Percentiles rank a stretch among this genome's conserved stretches.
These are phyloP conservation scores for Gastrophysa polygoni DNA, from an alignment of 2,888 invertebrate genomes.

Conservation along the genomic window DNA sequence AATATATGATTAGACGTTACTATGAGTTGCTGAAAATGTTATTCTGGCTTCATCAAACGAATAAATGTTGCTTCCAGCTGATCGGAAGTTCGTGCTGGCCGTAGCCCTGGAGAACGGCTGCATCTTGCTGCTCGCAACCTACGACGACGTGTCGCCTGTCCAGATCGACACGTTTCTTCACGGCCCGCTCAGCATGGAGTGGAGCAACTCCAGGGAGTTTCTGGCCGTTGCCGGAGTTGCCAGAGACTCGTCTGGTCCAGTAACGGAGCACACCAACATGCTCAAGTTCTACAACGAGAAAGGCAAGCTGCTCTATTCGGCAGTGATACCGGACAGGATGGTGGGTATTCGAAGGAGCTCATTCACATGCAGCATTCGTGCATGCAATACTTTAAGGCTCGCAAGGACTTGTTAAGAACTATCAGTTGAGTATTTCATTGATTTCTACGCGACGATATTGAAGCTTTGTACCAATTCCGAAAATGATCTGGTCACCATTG, in stretches of 20 bases:
- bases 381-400: no score
- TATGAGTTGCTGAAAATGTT: no score
- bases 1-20: no score
- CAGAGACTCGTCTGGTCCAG: constrained; percentile 52
- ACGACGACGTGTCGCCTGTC: constrained; percentile 92
- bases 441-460: no score
- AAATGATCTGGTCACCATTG: no score
- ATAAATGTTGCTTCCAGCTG: no score
- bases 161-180: constrained; percentile 83
- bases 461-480: no score
- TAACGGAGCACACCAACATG: constrained; percentile 73
- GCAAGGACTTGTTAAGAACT: no score
- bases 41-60: no score
- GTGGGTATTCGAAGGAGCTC: no score
- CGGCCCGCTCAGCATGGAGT: constrained; percentile 88
- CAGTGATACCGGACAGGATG: constrained; percentile 73
- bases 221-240: constrained; percentile 88
- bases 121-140: constrained; percentile 86
- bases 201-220: constrained; percentile 94
- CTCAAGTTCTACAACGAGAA: constrained; percentile 91
- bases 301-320: constrained; percentile 81
- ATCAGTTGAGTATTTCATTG: no score
- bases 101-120: constrained; percentile 90
- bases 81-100: constrained; percentile 78
- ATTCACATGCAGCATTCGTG: no score